These are phyloP conservation scores for Drosophila peninsularis DNA, from an alignment of 2,888 invertebrate species.

Conservation along the genomic window DNA sequence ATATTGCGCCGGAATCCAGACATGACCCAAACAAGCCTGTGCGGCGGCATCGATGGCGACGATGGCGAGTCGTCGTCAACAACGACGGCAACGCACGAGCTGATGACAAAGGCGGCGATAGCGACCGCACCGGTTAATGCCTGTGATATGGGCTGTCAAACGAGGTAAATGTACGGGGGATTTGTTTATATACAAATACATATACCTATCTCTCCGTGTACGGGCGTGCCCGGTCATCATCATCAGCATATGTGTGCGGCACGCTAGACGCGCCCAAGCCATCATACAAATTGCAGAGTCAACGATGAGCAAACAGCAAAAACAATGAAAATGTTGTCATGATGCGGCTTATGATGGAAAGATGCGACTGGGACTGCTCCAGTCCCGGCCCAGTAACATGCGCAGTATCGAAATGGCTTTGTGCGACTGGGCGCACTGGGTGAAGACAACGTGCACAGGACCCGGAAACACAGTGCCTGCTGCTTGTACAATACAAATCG, in stretches of 20 bases:
- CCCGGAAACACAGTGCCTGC: slow-evolving; percentile 40
- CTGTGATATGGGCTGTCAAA: slow-evolving; percentile 92
- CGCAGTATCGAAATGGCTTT: neutral
- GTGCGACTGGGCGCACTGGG: neutral
- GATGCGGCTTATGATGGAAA: slow-evolving; percentile 12
- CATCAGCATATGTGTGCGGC: slow-evolving; percentile 35
- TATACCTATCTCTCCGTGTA: neutral
- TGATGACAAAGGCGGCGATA: slow-evolving; percentile 67
- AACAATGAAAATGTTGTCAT: slow-evolving; percentile 60
- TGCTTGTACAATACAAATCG: slow-evolving; percentile 71
- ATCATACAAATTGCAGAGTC: slow-evolving; percentile 64
- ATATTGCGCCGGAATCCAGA: slow-evolving; percentile 83
- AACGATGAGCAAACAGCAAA: slow-evolving; percentile 62
- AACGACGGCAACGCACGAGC: slow-evolving; percentile 69
- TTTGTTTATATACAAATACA: neutral
- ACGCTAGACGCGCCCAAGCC: slow-evolving; percentile 46
- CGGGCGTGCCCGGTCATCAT: slow-evolving; percentile 12
- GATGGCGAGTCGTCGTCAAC: slow-evolving; percentile 68
- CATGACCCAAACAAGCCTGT: slow-evolving; percentile 83
- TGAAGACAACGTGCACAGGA: slow-evolving; percentile 5
- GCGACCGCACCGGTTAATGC: slow-evolving; percentile 85
- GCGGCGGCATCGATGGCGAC: slow-evolving; percentile 71
- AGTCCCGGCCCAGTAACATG: neutral
- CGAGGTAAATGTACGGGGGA: slow-evolving; percentile 88
- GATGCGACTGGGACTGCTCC: neutral